A percentile compares a stretch with the other conserved stretches of the same genome.
These are phyloP conservation scores for Pollimyrus isidori DNA, from an alignment of 2,113 vertebrate genomes.

Conservation along the genomic window DNA sequence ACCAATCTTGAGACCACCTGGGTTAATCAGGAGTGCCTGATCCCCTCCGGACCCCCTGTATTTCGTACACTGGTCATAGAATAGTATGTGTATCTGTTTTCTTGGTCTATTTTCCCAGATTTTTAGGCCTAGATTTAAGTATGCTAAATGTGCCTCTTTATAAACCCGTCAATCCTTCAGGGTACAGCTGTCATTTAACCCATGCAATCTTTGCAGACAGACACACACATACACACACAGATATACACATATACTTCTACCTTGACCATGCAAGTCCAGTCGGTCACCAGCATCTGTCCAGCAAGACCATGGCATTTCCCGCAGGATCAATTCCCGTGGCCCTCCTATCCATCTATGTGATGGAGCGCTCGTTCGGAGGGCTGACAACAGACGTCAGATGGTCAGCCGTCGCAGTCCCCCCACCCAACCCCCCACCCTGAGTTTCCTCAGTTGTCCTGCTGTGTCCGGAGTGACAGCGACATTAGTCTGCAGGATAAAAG, in stretches of 20 bases:
- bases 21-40: no score
- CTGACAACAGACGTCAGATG: slow-evolving; percentile 39
- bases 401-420: background rate
- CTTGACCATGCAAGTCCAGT: background rate
- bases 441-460: slow-evolving; percentile 38
- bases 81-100: background rate
- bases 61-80: background rate
- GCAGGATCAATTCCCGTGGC: slow-evolving; percentile 30
- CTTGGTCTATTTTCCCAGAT: background rate
- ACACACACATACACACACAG: background rate
- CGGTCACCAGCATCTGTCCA: slow-evolving; percentile 9
- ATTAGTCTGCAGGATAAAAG: slow-evolving; percentile 61
- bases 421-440: background rate
- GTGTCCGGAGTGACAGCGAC: slow-evolving; percentile 64
- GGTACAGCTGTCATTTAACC: background rate
- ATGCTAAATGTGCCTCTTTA: background rate
- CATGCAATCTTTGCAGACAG: background rate
- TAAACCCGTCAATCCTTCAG: background rate
- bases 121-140: background rate
- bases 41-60: no score
- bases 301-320: slow-evolving; percentile 22
- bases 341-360: slow-evolving; percentile 33
- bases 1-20: no score
- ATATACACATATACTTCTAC: background rate
- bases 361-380: slow-evolving; percentile 33